These are phyloP conservation scores for Zootoca vivipara DNA, from an alignment of 2,113 vertebrate genomes.

Conservation along the genomic window DNA sequence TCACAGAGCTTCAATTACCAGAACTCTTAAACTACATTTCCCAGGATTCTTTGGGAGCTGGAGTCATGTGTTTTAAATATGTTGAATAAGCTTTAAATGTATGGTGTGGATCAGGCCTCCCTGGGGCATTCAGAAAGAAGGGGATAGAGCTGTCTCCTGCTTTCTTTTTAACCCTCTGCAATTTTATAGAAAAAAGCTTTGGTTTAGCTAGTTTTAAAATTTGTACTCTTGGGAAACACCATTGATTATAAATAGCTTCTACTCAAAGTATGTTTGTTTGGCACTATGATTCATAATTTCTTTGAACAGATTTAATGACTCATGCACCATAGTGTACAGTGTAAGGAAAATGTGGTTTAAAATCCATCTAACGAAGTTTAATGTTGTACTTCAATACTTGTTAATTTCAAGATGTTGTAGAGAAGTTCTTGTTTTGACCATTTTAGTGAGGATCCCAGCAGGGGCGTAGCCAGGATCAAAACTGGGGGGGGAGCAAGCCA, in stretches of 20 bases:
- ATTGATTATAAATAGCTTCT: neutral
- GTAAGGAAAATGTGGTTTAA: neutral
- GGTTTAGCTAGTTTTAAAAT: neutral
- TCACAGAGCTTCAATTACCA: too few relatives aligned
- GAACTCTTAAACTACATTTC: too few relatives aligned
- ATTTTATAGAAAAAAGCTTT: neutral
- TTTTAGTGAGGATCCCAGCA: neutral
- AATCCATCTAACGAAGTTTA: neutral
- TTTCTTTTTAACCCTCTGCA: neutral
- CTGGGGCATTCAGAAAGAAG: too few relatives aligned
- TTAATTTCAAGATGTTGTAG: neutral
- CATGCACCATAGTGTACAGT: neutral
- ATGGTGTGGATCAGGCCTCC: too few relatives aligned
- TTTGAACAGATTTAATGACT: neutral
- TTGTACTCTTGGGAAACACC: neutral
- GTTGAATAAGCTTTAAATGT: too few relatives aligned
- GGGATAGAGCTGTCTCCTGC: neutral
- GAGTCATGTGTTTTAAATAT: too few relatives aligned
- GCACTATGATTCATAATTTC: neutral
- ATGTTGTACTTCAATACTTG: neutral
- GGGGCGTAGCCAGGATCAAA: too few relatives aligned
- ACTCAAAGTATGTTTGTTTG: neutral
- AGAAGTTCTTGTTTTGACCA: neutral
- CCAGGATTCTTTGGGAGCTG: too few relatives aligned
- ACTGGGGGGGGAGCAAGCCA: too few relatives aligned